A percentile compares a stretch with the other conserved stretches of the same genome.
phyloP scores from a whole-genome alignment of 2,113 vertebrate species.

The Kryptolebias marmoratus region DNA sequence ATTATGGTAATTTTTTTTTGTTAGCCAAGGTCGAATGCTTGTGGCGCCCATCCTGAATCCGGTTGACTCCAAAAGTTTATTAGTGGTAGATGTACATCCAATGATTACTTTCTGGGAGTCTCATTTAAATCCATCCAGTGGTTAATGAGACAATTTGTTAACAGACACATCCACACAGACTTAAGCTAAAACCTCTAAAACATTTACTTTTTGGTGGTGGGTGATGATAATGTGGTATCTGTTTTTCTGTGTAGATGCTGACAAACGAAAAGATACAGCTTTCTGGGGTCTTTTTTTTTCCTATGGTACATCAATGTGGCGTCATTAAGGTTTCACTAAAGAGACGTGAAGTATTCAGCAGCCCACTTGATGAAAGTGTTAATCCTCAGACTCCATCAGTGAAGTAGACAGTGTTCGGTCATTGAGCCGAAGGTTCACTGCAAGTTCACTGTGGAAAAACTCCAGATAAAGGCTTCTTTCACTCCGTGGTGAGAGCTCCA shows the following conservation, averaged over 20 bases:
- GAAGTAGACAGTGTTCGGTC: conserved; percentile 22
- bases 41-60: too few species aligned
- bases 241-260: neutral
- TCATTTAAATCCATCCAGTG: too few species aligned
- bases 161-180: too few species aligned
- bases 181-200: too few species aligned
- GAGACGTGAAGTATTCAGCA: conserved; percentile 1
- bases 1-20: too few species aligned
- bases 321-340: conserved; percentile 9
- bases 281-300: neutral
- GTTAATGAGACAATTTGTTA: too few species aligned
- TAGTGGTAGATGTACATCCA: too few species aligned
- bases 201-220: too few species aligned
- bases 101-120: too few species aligned
- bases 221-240: neutral
- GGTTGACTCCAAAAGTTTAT: too few species aligned
- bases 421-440: conserved; percentile 29
- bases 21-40: too few species aligned
- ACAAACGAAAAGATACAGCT: neutral
- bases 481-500: neutral
- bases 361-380: conserved; percentile 23
- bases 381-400: conserved; percentile 42
- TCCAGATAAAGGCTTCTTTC: neutral
- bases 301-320: neutral
- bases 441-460: conserved; percentile 5